Percentiles rank a stretch among this genome's conserved stretches.
Conservation (phyloP, 2,113 vertebrate species). For the Coturnix japonica region DNA sequence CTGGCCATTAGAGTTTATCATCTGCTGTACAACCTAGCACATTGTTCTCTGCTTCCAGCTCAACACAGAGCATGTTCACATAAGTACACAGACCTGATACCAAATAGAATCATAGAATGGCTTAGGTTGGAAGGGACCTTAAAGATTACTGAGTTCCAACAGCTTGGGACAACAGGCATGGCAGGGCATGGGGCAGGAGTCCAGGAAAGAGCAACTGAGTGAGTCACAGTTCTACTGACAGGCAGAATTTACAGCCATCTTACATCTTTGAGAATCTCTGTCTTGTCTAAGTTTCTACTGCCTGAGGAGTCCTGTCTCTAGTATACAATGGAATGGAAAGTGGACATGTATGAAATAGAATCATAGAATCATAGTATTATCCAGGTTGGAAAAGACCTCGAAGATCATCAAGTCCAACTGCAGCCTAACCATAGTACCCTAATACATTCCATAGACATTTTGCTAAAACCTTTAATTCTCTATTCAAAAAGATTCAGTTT, state of each 20-base stretch:
- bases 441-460: neutral
- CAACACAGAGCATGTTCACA: fast-evolving
- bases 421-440: too few relatives aligned
- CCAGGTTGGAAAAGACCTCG: too few relatives aligned
- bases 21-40: neutral
- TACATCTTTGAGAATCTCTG: neutral
- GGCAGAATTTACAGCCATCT: neutral
- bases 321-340: fast-evolving
- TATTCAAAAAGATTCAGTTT: neutral
- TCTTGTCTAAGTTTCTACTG: neutral
- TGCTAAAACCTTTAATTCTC: neutral
- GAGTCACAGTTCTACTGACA: neutral
- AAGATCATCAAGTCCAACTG: too few relatives aligned
- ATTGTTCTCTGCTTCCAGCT: neutral
- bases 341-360: fast-evolving
- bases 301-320: neutral
- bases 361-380: too few relatives aligned
- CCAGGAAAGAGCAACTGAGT: neutral
- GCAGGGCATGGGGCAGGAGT: neutral
- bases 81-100: neutral
- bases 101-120: neutral
- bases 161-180: fast-evolving
- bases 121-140: too few relatives aligned
- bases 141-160: too few relatives aligned
- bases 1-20: neutral